Evolutionary conservation across 2,797 vertebrate genomes (phyloP).

Genomic region (Huso huso): DNA sequence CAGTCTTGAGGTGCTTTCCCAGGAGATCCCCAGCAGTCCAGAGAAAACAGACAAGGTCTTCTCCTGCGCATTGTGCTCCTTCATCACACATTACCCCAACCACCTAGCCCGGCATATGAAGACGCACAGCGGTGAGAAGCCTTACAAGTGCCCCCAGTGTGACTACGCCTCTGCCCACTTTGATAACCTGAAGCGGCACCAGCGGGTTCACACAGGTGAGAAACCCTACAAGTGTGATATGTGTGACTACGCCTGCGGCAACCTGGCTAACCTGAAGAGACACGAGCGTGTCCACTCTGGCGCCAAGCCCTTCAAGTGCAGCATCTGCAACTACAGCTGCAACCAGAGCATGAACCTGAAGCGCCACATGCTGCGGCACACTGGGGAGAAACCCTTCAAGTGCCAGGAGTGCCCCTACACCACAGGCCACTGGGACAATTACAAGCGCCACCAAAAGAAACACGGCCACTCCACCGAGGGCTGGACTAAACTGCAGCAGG

Average conservation of each 20-base stretch:
- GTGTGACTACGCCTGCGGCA: slow-evolving; percentile 87
- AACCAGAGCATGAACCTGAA: slow-evolving; percentile 99
- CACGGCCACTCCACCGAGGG: slow-evolving; percentile 71
- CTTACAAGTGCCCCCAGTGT: slow-evolving; percentile 81
- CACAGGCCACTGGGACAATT: slow-evolving; percentile 97
- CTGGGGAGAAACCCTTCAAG: slow-evolving; percentile 84
- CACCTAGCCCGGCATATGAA: slow-evolving; percentile 88
- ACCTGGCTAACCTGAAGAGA: slow-evolving; percentile 88
- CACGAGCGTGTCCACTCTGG: slow-evolving; percentile 92
- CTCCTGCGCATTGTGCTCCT: slow-evolving; percentile 76
- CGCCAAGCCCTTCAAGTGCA: slow-evolving; percentile 90
- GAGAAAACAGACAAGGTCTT: slow-evolving; percentile 72
- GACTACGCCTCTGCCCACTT: slow-evolving; percentile 83
- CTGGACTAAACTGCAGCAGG: slow-evolving; percentile 60
- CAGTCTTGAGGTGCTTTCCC: slow-evolving; percentile 61
- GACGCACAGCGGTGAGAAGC: slow-evolving; percentile 87
- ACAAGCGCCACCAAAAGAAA: slow-evolving; percentile 93
- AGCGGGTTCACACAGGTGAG: slow-evolving; percentile 87
- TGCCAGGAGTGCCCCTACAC: slow-evolving; percentile 82
- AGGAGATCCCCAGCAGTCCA: slow-evolving; percentile 41
- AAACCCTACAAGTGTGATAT: slow-evolving; percentile 87
- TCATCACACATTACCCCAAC: slow-evolving; percentile 86
- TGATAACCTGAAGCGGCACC: slow-evolving; percentile 90
- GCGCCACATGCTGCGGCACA: slow-evolving; percentile 90
- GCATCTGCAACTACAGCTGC: slow-evolving; percentile 85